Base-by-base conservation (phyloP, 2,113 vertebrate genomes). In the Lonchura striata region DNA sequence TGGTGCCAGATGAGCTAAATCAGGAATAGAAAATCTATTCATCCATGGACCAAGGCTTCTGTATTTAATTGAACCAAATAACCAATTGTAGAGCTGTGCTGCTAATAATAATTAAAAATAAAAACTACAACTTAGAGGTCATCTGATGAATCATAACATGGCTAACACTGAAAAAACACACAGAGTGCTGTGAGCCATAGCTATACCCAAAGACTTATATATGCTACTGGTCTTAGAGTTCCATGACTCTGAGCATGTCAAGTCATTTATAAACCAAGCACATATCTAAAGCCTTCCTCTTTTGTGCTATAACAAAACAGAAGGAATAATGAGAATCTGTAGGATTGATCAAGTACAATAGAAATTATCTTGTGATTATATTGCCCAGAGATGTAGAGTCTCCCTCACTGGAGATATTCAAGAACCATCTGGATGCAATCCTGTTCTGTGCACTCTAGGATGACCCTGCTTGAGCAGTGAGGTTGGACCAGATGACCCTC, bases 1-100 rank as follows among this genome's bases (percentile, higher is more conserved):
- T 79, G 50, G 52, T 91, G 91, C 95, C 86, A 87, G 91, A 68
- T 75, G n/a, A 88, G 61, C 89, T 94, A 92, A 93, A 92, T 79
- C 27, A 35, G 71, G 81, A 92, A 77, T 35, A 84, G 64, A 82
- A 92, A 81, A 89, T 53, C 22, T 88, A 37, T 90, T 94, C 52
- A 81, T 84, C 63, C 60, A 28, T 35, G 19, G 31, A 69, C 71
- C 59, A 61, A 87, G 23, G 59, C 69, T 84, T 85, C 78, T 78
- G 41, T 39, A 37, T 85, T 70, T 78, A 86, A 64, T 24, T 87
- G 70, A 94, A 79, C 33, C 37, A 64, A 93, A 88, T 70, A 83
- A 63, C 21, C 52, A 61, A 12, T 50, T 71, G 71, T 80, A 94
- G 33, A 94, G 61, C 42, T 72, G 11, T 76, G 44, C 24, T 94